These are phyloP conservation scores for Motacilla tschutschensis DNA, from an alignment of 2,113 vertebrate species.

Conservation along the genomic window DNA sequence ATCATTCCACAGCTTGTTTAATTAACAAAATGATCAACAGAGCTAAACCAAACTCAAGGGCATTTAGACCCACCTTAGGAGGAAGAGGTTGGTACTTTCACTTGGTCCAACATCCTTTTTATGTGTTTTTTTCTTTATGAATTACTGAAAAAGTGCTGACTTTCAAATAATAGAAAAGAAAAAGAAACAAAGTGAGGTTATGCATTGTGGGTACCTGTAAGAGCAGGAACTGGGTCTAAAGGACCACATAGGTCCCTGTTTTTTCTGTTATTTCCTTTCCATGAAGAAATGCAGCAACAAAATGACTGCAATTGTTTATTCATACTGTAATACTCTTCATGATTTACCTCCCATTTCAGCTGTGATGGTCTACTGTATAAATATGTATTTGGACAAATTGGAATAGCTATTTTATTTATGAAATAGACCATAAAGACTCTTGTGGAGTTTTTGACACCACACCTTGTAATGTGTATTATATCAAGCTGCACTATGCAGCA, in stretches of 20 bases:
- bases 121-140: not conserved
- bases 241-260: not conserved
- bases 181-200: not conserved
- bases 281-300: not conserved
- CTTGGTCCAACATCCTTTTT: not conserved
- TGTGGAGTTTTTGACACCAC: slow-evolving; percentile 46
- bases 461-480: slow-evolving; percentile 49
- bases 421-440: slow-evolving; percentile 43
- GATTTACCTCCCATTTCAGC: slow-evolving; percentile 1
- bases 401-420: slow-evolving; percentile 44
- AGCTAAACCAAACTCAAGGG: not conserved
- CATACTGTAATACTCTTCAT: not conserved
- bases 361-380: slow-evolving; percentile 18
- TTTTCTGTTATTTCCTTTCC: not conserved
- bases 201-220: not conserved
- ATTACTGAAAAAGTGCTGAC: not conserved
- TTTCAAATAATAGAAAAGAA: not conserved
- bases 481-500: slow-evolving; percentile 29
- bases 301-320: slow-evolving; percentile 28
- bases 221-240: not conserved
- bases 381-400: slow-evolving; percentile 46
- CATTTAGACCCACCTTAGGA: not conserved
- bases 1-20: not conserved
- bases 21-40: not conserved
- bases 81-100: not conserved